A percentile compares a stretch with the other conserved stretches of the same genome.
Conservation (phyloP, 2,797 vertebrate species). For the Acipenser oxyrinchus region DNA sequence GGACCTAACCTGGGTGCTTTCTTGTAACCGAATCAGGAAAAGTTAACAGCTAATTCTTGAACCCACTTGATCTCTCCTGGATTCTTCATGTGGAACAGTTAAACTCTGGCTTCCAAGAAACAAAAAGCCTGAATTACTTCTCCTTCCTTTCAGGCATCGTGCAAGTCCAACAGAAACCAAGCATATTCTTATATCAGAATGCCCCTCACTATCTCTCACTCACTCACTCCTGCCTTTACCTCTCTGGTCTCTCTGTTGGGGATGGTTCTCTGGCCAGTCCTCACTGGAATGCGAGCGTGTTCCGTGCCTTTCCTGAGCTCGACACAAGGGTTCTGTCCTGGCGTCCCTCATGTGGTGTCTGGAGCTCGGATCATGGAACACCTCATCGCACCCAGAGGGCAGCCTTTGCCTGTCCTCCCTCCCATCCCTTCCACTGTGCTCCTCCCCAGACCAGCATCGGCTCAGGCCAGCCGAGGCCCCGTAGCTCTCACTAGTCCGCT, state of each 20-base stretch:
- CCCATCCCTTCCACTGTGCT: conserved; percentile 37
- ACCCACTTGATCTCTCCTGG: no score
- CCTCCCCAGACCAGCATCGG: conserved; percentile 23
- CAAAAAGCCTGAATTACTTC: no score
- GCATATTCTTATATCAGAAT: no score
- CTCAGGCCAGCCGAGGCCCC: conserved; percentile 26
- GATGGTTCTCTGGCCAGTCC: conserved; percentile 16
- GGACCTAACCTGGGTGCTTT: no score
- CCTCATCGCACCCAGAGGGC: conserved; percentile 39
- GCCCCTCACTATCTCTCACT: no score
- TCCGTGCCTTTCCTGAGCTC: conserved; percentile 31
- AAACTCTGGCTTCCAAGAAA: no score
- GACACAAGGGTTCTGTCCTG: conserved; percentile 26
- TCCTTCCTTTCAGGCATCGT: no score
- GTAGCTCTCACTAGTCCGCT: neutral
- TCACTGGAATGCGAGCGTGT: conserved; percentile 32
- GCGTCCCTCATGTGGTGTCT: conserved; percentile 26
- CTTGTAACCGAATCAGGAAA: no score
- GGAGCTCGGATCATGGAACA: conserved; percentile 40
- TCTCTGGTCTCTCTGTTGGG: conserved; percentile 50
- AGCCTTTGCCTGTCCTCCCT: conserved; percentile 29
- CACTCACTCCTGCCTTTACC: conserved; percentile 19
- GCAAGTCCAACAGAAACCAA: no score
- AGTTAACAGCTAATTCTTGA: no score
- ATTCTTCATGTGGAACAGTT: no score